phyloP scores from a whole-genome alignment of 2,113 vertebrate species.

The Excalfactoria chinensis region DNA sequence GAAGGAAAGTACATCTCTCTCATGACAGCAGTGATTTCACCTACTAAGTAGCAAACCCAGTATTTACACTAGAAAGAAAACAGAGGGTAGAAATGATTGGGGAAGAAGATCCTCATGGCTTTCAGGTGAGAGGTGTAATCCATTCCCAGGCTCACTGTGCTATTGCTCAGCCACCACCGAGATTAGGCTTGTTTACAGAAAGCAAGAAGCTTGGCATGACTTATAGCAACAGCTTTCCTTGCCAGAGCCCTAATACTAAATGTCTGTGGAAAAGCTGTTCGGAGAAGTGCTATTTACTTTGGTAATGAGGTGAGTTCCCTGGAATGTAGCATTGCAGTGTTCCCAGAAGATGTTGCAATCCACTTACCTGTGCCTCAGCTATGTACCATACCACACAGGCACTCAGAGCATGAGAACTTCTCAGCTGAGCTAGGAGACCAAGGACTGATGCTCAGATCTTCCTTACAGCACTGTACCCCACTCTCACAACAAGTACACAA shows the following conservation, averaged over 20 bases:
- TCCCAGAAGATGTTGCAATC: conserved; percentile 40
- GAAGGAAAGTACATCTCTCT: not conserved
- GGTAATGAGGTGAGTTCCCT: conserved; percentile 38
- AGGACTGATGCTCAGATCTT: not conserved
- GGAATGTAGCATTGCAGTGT: conserved; percentile 51
- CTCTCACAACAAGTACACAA: not conserved
- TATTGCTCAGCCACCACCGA: not conserved
- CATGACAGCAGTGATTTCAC: rapidly evolving
- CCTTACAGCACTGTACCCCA: not conserved
- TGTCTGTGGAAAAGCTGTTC: conserved; percentile 31
- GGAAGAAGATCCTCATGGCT: not conserved
- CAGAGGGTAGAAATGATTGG: not conserved
- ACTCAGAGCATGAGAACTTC: not conserved
- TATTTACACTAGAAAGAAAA: not conserved
- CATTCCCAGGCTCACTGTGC: not conserved
- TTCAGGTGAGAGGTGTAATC: not conserved
- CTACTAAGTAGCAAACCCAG: not conserved
- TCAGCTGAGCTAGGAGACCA: not conserved
- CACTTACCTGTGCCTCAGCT: conserved; percentile 2
- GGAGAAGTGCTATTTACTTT: conserved; percentile 38
- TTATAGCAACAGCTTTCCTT: conserved; percentile 44
- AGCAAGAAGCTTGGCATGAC: conserved; percentile 47
- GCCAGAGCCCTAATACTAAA: conserved; percentile 28
- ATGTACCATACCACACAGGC: not conserved
- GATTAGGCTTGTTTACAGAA: conserved; percentile 57